Evolutionary conservation across 2,888 invertebrate species (phyloP), one percentile per base, ranked within the genome.

Genomic region (Rotaria socialis): DNA sequence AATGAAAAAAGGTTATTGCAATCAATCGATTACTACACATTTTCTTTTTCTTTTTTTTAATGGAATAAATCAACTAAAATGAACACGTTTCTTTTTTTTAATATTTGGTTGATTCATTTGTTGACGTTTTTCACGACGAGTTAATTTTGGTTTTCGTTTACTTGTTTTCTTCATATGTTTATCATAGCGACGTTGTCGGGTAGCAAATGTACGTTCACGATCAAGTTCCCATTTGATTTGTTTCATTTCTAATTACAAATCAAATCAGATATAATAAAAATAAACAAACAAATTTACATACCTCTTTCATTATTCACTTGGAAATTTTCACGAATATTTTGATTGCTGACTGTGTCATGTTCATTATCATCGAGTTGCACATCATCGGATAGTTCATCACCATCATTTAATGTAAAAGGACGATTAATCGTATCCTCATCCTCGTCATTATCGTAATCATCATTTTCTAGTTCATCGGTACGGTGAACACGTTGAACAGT

Each of bases 11-110:
- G 14, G 14, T 35, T 35, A 0, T 10, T 67, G 67, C 27, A 67
- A 67, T 67, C 67, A 67, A 67, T 67, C 35, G 67, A 67, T 67
- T 67, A 67, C 67, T 67, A 67, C 67, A 67, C 67, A 67, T 67
- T 67, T 27, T 67, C 27, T 67, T 67, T 35, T 11, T 67, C 6
- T 67, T 35, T 67, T 35, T 67, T 27, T 67, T 19, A 16, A 27
- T 5, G 14, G 35, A 35, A 67, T 35, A 35, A 35, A 67, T 67
- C 67, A 67, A 67, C 67, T 67, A 67, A 27, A 67, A 67, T 35
- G 67, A 67, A 67, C 67, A 67, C 67, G 67, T 67, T 67, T 67
- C 67, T 67, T 67, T 35, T 67, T 67, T 67, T 67, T 67, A 27
- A 35, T 67, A 27, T 2, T 16, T 6, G 14, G 1, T 56, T 22